Percentiles rank a stretch among this genome's conserved stretches.
Evolutionary conservation across 64 coral and sea anemone species (phyloP).

Genomic region (Dendronephthya gigantea): DNA sequence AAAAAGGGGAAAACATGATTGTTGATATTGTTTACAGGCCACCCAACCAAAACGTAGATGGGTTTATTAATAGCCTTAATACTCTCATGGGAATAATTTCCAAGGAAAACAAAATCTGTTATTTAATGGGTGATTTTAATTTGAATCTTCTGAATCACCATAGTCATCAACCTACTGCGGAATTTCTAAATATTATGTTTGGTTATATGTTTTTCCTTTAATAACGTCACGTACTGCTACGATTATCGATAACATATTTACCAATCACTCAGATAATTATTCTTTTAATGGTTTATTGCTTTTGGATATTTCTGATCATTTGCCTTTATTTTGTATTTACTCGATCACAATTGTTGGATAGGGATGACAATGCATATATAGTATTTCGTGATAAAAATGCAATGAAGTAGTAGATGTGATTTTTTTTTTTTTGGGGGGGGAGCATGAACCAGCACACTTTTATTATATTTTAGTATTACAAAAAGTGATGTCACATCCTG

Average conservation of each 20-base stretch:
- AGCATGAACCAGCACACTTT: too few species aligned
- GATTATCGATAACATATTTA: background rate
- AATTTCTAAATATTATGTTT: background rate
- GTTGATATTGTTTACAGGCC: background rate
- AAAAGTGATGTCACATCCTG: too few species aligned
- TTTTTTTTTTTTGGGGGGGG: too few species aligned
- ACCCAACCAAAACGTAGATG: background rate
- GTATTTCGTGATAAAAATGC: background rate
- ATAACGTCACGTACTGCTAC: conserved; percentile 9
- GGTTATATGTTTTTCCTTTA: background rate
- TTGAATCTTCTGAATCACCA: background rate
- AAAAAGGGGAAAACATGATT: background rate
- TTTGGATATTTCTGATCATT: conserved; percentile 7
- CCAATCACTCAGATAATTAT: background rate
- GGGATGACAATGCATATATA: background rate
- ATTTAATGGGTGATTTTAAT: background rate
- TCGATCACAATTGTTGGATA: background rate
- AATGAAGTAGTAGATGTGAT: too few species aligned
- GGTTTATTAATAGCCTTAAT: background rate
- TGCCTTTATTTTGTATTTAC: background rate
- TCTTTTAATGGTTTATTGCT: background rate
- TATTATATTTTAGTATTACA: too few species aligned
- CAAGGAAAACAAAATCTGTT: background rate
- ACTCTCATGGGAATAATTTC: background rate
- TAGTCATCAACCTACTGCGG: background rate